Base-by-base conservation (phyloP, 2,797 vertebrate genomes). In the Enoplosus armatus region DNA sequence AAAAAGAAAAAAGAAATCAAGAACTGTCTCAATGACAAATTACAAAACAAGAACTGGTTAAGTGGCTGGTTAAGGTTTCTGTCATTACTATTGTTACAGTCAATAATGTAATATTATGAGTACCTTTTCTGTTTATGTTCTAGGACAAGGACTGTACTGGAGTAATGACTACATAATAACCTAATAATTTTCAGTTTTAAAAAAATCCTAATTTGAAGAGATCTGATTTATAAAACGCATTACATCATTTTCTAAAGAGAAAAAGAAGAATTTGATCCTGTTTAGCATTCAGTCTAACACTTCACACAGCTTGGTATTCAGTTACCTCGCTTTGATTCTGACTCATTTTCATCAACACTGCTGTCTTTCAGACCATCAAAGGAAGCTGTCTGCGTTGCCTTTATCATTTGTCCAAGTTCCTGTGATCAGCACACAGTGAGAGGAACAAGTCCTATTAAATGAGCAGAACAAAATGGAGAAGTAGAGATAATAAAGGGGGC, bases 271-370 rank as follows among this genome's bases (percentile, higher is more conserved):
- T 43, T 59, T 81, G 26, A 90, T 77, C 47, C 76, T 37, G 58
- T 68, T 92, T 50, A 67, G 54, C 35, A 69, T 86, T 84, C 76
- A 75, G 62, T 35, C 43, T 9, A 55, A 58, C 54, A 74, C 79
- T 79, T 84, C 59, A 60, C 48, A 78, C 54, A 83, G 71, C 31
- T 29, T 67, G 55, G 58, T 56, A 43, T 83, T 77, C 80, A 73
- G 64, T 77, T 83, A 73, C 73, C 26, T 72, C 73, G n/a, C 80
- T 84, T 86, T 85, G 76, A 89, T 87, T 86, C 58, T 8, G 43
- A 71, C 75, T 75, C 82, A 85, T 87, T 87, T 82, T 70, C 72
- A 83, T 89, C 84, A 89, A 88, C 75, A 48, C 35, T 47, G 66
- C 72, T 22, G 59, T 71, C 72, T 82, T 79, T 82, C 45, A 79